Conservation (phyloP, 2,888 invertebrate species). For the Esperia sulphurella region DNA sequence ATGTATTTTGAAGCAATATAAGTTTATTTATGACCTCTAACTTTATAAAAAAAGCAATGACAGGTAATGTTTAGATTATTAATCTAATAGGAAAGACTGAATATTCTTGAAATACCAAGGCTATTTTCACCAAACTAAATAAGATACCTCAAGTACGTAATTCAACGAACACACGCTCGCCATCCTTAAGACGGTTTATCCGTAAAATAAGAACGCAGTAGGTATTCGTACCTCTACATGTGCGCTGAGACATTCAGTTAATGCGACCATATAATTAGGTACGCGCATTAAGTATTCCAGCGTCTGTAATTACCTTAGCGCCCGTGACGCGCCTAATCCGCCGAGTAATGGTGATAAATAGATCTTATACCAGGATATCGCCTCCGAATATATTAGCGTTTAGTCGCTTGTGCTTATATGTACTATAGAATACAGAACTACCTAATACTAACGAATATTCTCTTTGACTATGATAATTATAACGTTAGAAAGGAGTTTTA, state of each 20-base stretch:
- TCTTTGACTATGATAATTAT: no score
- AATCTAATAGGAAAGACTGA: no score
- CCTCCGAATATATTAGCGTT: slow-evolving; percentile 52
- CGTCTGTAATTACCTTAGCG: slow-evolving; percentile 61
- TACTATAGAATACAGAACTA: background rate
- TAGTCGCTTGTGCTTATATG: background rate
- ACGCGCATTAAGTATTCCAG: slow-evolving; percentile 60
- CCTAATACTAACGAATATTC: background rate
- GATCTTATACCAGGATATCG: slow-evolving; percentile 51
- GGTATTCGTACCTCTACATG: background rate
- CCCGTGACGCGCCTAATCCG: slow-evolving; percentile 64
- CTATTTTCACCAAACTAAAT: no score
- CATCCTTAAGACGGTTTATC: background rate
- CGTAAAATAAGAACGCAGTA: background rate
- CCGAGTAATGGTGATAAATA: slow-evolving; percentile 72
- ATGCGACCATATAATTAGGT: slow-evolving; percentile 49
- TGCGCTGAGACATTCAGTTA: slow-evolving; percentile 19
- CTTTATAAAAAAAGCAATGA: no score
- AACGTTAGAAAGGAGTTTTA: no score
- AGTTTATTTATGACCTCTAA: no score
- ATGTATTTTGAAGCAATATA: no score
- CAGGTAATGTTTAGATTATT: no score
- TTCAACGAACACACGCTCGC: no score
- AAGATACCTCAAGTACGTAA: no score
- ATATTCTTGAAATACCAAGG: no score